Base-by-base conservation (phyloP, 2,888 invertebrate species). In the Noctua janthe region DNA sequence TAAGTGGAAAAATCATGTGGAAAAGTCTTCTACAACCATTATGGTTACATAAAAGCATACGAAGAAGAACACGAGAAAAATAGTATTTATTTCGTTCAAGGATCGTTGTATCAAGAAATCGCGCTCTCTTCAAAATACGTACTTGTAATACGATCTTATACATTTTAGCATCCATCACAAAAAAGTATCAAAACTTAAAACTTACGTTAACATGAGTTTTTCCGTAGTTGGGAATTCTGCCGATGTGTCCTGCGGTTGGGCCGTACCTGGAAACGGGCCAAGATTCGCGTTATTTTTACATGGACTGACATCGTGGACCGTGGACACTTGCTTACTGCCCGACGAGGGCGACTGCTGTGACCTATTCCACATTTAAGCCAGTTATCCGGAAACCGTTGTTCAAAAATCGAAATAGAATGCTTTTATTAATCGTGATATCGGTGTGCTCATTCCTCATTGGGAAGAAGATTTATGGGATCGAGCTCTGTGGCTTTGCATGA, bases 211-310 rank as follows among this genome's bases (percentile, higher is more conserved):
- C 95, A 86, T 96, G 96, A 84, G 96, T 94, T 94, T 94, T 97
- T 91, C 97, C 97, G 92, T 90, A 97, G 95, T 94, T 95, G 89
- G 97, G 97, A 91, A 97, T 97, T 92, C 97, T 95, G 90, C 97
- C 97, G 91, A 95, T 89, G 93, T 97, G 96, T 89, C 96, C 97
- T 91, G 94, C 90, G 88, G 92, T 90, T 82, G 95, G 93, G 86
- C 95, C 96, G 93, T 94, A 96, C 92, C 97, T 97, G 97, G 97
- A 97, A 95, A 78, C 80, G 81, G 83, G 96, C 97, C 97, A 97
- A 96, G 85, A 85, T 89, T 89, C 85, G 81, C 91, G 94, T 96
- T 97, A 97, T 96, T 96, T 96, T 95, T 94, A 94, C 92, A 84
- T 91, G 80, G 84, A 87, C 89, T 91, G 92, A 92, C 93, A 93